Evolutionary conservation across 2,797 vertebrate genomes (phyloP).

Genomic region (Denticeps clupeoides): DNA sequence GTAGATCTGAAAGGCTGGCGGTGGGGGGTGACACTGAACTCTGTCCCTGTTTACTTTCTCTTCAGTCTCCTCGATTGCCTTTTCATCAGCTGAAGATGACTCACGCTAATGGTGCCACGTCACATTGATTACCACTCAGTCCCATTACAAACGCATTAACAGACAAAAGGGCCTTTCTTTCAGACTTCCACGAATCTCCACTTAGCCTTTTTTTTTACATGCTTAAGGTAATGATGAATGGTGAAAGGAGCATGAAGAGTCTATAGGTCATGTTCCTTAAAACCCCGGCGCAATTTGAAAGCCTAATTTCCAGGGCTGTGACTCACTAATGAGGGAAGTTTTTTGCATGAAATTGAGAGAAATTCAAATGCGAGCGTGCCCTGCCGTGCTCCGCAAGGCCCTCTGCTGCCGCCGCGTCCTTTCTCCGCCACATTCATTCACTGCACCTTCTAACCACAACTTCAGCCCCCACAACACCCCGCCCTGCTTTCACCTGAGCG

Average conservation of each 20-base stretch:
- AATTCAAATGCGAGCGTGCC: neutral
- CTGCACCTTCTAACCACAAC: slow-evolving; percentile 44
- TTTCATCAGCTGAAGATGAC: neutral
- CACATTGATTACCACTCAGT: neutral
- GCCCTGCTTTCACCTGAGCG: slow-evolving; percentile 12
- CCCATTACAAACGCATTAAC: slow-evolving; percentile 8
- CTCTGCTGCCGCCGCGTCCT: neutral
- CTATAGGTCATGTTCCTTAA: neutral
- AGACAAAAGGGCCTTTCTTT: neutral
- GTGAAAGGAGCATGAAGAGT: neutral
- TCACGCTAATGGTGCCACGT: neutral
- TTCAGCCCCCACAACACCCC: slow-evolving; percentile 19
- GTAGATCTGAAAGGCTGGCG: too few species aligned
- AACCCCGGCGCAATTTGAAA: neutral
- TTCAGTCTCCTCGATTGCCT: neutral
- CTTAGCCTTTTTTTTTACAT: neutral
- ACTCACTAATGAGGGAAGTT: neutral
- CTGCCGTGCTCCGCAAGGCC: neutral
- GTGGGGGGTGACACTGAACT: too few species aligned
- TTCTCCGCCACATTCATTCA: neutral
- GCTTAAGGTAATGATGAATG: neutral
- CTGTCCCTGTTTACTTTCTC: neutral
- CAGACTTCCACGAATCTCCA: neutral
- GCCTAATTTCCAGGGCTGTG: neutral
- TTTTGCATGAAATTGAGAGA: neutral